A percentile compares a stretch with the other conserved stretches of the same genome.
phyloP scores from a whole-genome alignment of 2,888 invertebrate genomes.

The Protonemura montana region DNA sequence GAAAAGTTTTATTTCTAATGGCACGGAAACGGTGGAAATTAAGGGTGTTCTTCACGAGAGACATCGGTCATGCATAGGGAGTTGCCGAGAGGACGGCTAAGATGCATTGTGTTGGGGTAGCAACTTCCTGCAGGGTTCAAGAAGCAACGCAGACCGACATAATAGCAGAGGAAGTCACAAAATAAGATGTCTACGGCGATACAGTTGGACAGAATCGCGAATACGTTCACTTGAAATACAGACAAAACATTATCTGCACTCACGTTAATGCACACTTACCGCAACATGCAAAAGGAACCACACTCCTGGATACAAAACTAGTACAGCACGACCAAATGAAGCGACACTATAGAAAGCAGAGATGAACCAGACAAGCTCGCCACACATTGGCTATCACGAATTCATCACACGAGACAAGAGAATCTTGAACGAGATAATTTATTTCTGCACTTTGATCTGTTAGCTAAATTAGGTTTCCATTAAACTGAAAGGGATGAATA shows the following conservation, averaged over 20 bases:
- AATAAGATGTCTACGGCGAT: not conserved
- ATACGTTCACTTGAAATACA: not conserved
- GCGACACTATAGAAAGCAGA: not conserved
- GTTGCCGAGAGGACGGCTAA: not conserved
- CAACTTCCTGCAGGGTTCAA: not conserved
- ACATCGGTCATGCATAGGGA: not conserved
- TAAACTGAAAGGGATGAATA: not conserved
- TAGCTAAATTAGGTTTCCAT: not conserved
- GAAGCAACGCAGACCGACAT: not conserved
- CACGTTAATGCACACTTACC: not conserved
- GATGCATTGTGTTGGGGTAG: not conserved
- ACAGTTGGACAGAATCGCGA: not conserved
- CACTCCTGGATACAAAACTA: not conserved
- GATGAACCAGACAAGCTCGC: not conserved
- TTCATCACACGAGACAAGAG: not conserved
- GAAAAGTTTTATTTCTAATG: not conserved
- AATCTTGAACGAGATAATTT: not conserved
- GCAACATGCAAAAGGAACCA: not conserved
- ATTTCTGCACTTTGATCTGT: constrained; percentile 12
- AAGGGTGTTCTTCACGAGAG: not conserved
- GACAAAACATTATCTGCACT: not conserved
- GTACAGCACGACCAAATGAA: not conserved
- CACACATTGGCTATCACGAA: not conserved
- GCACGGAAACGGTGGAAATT: not conserved
- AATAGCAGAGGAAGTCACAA: not conserved